Evolutionary conservation across 2,888 invertebrate species (phyloP), one percentile per base, ranked within the genome.

Genomic region (Nephrotoma guestfalica): DNA sequence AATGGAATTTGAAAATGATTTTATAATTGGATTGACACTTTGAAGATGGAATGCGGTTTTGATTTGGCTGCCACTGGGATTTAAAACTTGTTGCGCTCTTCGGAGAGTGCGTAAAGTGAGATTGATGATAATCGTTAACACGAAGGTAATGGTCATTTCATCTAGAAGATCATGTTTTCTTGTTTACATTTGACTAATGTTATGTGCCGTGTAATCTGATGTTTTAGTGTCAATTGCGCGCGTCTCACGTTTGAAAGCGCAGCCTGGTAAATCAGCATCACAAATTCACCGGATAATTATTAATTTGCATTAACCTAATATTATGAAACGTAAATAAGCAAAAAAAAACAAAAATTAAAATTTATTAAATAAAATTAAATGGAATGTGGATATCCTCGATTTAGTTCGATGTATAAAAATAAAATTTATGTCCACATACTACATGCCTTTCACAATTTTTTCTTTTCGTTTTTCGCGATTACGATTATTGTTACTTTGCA

Each of bases 351-450:
- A 57, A 57, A 57, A 57, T 13, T 85, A 15, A 43, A 42, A 42
- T 85, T 42, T 5, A 57, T 7, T 18, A 18, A 18, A 57, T 7
- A 57, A 18, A 57, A 57, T 7, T 57, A 57, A 57, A 43, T 43
- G 85, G 85, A 86, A 86, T 86, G 85, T 86, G 85, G 85, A 86
- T 86, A 86, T 86, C 85, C 85, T 86, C 85, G 85, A 86, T 86
- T 86, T 86, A 57, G 57, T 57, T 57, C 57, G 57, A 57, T 57
- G 57, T 57, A 57, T 57, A 57, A 57, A 57, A 57, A 57, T 57
- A 57, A 4, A 57, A 57, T 57, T 57, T 57, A 57, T 57, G 57
- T 57, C 57, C 57, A 57, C 57, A 57, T 57, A 57, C 57, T 57
- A 57, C 57, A 41, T 85, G 43, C 85, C 85, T 85, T 85, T 85